Conservation (phyloP, 1,140 invertebrate genomes). For the Micrasema minimum region DNA sequence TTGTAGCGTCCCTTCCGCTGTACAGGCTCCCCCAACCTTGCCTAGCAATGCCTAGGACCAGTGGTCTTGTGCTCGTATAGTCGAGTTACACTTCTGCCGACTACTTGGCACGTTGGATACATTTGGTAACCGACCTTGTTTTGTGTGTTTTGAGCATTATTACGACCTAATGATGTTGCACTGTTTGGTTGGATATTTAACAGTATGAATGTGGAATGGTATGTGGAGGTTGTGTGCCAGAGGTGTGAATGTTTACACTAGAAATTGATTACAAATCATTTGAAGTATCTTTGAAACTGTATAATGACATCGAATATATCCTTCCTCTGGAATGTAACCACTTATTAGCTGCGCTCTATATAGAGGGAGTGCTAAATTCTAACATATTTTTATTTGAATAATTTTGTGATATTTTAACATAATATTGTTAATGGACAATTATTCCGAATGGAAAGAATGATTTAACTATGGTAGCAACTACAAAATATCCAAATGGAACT, state of each 20-base stretch:
- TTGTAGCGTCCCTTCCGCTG: background rate
- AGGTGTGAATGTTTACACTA: constrained; percentile 27
- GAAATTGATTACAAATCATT: constrained; percentile 43
- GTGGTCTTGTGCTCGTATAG: background rate
- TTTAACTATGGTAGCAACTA: constrained; percentile 49
- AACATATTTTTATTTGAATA: constrained; percentile 65
- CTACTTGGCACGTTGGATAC: background rate
- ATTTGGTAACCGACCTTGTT: background rate
- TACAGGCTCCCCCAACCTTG: no score
- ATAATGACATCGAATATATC: constrained; percentile 66
- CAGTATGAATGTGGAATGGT: constrained; percentile 2
- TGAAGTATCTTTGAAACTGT: constrained; percentile 36
- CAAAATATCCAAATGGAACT: constrained; percentile 48
- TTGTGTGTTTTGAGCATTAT: background rate
- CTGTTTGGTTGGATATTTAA: constrained; percentile 12
- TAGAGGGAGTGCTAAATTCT: constrained; percentile 58
- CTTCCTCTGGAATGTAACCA: constrained; percentile 61
- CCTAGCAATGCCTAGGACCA: no score
- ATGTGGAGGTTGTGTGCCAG: constrained; percentile 1
- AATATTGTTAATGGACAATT: constrained; percentile 49
- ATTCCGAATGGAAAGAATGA: constrained; percentile 52
- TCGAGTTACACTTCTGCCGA: background rate
- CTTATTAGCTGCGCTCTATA: constrained; percentile 42
- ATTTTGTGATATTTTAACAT: constrained; percentile 68
- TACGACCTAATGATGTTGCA: constrained; percentile 12